Evolutionary conservation across 2,113 vertebrate genomes (phyloP), one percentile per base, ranked within the genome.

Genomic region (Actenoides lindsayi): DNA sequence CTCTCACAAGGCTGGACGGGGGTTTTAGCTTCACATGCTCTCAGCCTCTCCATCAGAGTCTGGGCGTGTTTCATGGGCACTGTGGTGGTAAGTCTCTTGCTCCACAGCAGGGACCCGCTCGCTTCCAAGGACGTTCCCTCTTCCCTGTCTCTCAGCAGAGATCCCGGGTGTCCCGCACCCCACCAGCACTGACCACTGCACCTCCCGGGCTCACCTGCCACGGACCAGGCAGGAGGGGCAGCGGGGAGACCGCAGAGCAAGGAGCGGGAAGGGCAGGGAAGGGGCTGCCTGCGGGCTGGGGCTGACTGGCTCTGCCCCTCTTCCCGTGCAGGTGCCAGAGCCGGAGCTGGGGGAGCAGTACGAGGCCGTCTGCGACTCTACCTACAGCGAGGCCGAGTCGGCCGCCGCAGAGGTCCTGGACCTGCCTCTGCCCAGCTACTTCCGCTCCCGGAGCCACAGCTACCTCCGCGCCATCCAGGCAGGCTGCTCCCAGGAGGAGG

Each of bases 381-480:
- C 98, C 83, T 99, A 98, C 97, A 99, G 99, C n/a, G 99, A 99
- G 95, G 98, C 98, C 2, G 99, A 99, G 93, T 99, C 99, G 5
- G 97, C 99, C 30, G 98, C 98, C 24, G 97, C 98, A 0, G 99
- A 99, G 97, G 98, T 98, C 41, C 98, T 98, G 30, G 99, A 99
- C 94, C 93, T 99, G 97, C 99, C 99, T 67, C 98, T 99, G 98
- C 99, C 99, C 67, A 99, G 98, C 96, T 99, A 99, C 97, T 99
- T 99, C 97, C 99, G 99, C 80, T 99, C 99, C 78, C 99, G 99
- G 94, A 99, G 99, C 98, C 99, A 99, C 98, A 99, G 99, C 98
- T 99, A 99, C 98, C 99, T 99, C 97, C 99, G 99, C n/a, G 99
- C 99, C 97, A 99, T 99, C 96, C 99, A 99, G 97, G 99, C 99